Percentiles rank a stretch among this genome's conserved stretches.
phyloP scores from a whole-genome alignment of 2,113 vertebrate species.

The Petrocephalus zakoni region DNA sequence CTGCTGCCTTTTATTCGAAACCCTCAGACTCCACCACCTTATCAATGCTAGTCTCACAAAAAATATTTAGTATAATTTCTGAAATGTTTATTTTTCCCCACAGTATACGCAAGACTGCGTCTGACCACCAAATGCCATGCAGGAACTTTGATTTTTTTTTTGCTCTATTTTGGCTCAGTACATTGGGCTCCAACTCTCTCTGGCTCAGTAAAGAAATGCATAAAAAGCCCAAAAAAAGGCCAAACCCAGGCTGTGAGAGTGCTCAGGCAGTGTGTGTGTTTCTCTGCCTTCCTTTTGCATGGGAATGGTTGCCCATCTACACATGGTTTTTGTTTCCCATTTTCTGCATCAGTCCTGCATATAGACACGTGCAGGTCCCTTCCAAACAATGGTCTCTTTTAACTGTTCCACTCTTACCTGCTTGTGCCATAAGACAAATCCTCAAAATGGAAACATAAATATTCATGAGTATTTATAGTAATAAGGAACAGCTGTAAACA shows the following conservation, averaged over 20 bases:
- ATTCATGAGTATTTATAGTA: not conserved
- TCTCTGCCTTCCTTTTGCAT: conserved; percentile 28
- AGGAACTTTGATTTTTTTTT: conserved; percentile 14
- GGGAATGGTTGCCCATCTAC: not conserved
- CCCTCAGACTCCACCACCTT: conserved; percentile 42
- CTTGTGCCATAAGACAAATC: not conserved
- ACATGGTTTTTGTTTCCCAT: conserved; percentile 15
- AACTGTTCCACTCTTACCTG: not conserved
- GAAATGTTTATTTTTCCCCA: conserved; percentile 49
- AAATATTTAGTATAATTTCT: conserved; percentile 60
- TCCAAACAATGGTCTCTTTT: not conserved
- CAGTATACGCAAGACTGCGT: conserved; percentile 39
- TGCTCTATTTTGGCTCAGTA: conserved; percentile 8
- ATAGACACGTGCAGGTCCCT: conserved; percentile 41
- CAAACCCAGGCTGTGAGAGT: not conserved
- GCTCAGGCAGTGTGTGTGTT: conserved; percentile 5
- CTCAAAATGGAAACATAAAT: not conserved
- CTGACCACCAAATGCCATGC: conserved; percentile 23
- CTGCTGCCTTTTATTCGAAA: conserved; percentile 51
- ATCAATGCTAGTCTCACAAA: conserved; percentile 47
- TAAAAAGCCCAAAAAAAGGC: not conserved
- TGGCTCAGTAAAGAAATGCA: not conserved
- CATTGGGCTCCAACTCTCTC: not conserved
- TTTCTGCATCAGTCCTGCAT: conserved; percentile 49
- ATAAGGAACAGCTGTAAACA: not conserved